Evolutionary conservation across 2,797 vertebrate genomes (phyloP).

Genomic region (Nyctibius grandis): DNA sequence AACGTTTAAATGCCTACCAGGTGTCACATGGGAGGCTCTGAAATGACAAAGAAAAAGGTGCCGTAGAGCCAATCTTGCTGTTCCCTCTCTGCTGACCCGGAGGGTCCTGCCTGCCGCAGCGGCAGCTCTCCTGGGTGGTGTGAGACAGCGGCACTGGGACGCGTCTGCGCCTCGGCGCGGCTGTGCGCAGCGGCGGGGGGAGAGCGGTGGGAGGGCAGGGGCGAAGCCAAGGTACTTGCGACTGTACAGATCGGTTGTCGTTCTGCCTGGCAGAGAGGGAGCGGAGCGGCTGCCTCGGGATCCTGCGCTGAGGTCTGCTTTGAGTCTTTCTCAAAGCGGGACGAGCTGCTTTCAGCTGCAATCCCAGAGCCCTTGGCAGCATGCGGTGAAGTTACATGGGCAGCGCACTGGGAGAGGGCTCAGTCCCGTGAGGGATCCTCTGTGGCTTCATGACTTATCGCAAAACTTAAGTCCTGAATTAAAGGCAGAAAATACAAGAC

Average conservation of each 20-base stretch:
- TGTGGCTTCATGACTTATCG: background rate
- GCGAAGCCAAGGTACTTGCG: background rate
- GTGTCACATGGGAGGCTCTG: background rate
- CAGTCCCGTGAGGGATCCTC: background rate
- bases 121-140: background rate
- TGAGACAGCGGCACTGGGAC: background rate
- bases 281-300: fast-evolving
- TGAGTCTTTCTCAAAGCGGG: background rate
- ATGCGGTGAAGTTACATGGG: fast-evolving
- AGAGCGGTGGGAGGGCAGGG: background rate
- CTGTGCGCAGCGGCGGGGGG: fast-evolving
- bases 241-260: background rate
- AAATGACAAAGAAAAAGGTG: background rate
- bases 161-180: background rate
- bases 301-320: background rate
- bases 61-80: background rate
- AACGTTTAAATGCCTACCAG: background rate
- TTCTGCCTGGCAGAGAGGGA: background rate
- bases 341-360: background rate
- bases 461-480: background rate
- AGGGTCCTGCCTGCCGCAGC: background rate
- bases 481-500: background rate
- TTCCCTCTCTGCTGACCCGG: background rate
- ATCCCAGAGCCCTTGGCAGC: background rate
- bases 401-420: background rate